A percentile compares a stretch with the other conserved stretches of the same genome.
phyloP scores from a whole-genome alignment of 2,888 invertebrate species.

The Caprella mutica region DNA sequence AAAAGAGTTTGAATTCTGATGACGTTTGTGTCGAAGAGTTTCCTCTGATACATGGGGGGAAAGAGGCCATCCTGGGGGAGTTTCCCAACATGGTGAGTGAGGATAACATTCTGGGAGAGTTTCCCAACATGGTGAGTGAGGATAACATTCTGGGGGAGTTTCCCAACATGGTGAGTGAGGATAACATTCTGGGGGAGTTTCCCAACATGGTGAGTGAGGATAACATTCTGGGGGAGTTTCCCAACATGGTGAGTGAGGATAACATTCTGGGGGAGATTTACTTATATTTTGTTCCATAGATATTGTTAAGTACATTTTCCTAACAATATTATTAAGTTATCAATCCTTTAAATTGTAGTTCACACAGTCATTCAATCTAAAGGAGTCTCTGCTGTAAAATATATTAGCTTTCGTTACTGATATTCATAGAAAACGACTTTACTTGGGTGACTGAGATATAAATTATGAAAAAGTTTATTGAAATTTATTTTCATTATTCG shows the following conservation, averaged over 20 bases:
- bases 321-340: no score
- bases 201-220: neutral
- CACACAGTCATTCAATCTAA: no score
- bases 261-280: neutral
- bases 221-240: neutral
- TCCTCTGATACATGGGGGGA: constrained; percentile 17
- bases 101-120: neutral
- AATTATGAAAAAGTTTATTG: no score
- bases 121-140: neutral
- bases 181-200: neutral
- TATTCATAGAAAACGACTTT: no score
- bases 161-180: neutral
- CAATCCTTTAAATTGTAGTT: no score
- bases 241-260: neutral
- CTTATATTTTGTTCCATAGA: no score
- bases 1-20: neutral
- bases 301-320: no score
- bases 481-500: no score
- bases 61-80: constrained; percentile 15
- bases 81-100: constrained; percentile 22
- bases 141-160: neutral
- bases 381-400: no score
- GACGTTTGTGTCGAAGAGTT: constrained; percentile 3
- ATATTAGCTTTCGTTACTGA: no score
- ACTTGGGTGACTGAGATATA: no score